Evolutionary conservation across 2,113 vertebrate species (phyloP).

Genomic region (Alectura lathami): DNA sequence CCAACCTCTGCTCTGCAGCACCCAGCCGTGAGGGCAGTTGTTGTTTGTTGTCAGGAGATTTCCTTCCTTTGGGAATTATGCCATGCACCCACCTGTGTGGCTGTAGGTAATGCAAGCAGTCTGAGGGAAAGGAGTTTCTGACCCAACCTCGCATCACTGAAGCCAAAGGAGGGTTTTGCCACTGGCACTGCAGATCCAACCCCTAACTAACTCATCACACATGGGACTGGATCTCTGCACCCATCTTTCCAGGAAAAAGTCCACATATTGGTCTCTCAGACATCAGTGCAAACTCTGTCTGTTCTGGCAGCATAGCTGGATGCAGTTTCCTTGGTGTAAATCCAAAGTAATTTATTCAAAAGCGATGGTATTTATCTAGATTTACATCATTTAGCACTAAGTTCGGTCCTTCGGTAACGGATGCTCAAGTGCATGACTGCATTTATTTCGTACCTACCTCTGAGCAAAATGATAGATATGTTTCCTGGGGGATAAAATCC

Average conservation of each 20-base stretch:
- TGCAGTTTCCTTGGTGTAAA: not conserved
- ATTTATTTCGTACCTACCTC: slow-evolving; percentile 51
- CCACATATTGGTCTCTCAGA: not conserved
- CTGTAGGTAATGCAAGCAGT: not conserved
- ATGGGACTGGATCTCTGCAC: not conserved
- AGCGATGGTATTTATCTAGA: slow-evolving; percentile 49
- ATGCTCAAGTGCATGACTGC: slow-evolving; percentile 23
- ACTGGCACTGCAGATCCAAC: not conserved
- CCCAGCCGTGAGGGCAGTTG: not conserved
- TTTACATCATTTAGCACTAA: slow-evolving; percentile 48
- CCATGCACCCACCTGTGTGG: accelerated
- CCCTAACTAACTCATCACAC: not conserved
- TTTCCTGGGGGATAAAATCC: slow-evolving; percentile 65
- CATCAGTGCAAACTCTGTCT: not conserved
- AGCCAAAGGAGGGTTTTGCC: not conserved
- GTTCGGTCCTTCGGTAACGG: slow-evolving; percentile 8
- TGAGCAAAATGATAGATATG: slow-evolving; percentile 62
- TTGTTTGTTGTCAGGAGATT: not conserved
- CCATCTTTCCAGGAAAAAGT: not conserved
- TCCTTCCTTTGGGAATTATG: not conserved
- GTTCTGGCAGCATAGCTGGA: not conserved
- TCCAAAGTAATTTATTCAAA: slow-evolving; percentile 43
- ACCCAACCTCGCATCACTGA: accelerated
- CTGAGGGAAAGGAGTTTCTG: not conserved
- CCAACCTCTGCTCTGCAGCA: not conserved